Conservation (phyloP, 2,113 vertebrate species). For the Callithrix jacchus region DNA sequence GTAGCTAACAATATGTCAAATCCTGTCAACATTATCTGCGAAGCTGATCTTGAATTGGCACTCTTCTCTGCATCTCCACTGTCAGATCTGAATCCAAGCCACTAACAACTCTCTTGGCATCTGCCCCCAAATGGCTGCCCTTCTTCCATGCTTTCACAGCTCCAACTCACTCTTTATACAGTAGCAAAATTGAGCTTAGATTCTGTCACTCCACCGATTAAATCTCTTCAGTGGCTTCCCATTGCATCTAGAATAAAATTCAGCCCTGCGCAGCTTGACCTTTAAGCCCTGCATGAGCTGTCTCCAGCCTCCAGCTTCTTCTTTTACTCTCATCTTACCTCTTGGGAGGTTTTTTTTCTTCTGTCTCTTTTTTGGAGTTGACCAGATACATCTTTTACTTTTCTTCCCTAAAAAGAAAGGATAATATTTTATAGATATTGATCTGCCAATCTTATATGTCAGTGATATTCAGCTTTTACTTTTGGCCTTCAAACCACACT, state of each 20-base stretch:
- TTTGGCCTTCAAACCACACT: not conserved
- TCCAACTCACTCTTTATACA: not conserved
- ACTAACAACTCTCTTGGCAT: no score
- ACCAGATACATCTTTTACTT: slow-evolving; percentile 5
- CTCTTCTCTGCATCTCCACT: not conserved
- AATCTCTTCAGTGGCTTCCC: not conserved
- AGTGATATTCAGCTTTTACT: not conserved
- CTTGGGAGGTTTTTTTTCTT: not conserved
- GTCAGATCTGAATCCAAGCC: not conserved
- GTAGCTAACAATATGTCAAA: not conserved
- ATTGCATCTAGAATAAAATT: not conserved
- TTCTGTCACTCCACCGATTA: not conserved
- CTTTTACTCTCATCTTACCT: not conserved
- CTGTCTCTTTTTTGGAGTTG: not conserved
- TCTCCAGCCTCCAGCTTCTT: not conserved
- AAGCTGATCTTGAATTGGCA: not conserved
- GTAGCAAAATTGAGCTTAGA: not conserved
- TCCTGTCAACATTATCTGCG: not conserved
- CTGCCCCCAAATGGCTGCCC: not conserved
- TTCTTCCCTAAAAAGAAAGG: slow-evolving; percentile 50
- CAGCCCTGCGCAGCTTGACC: not conserved
- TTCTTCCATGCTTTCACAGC: not conserved
- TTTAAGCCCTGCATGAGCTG: accelerated
- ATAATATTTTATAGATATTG: not conserved
- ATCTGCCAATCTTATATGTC: not conserved